Percentiles rank a stretch among this genome's conserved stretches.
Conservation (phyloP, 2,797 vertebrate species). For the Malurus leucopterus region DNA sequence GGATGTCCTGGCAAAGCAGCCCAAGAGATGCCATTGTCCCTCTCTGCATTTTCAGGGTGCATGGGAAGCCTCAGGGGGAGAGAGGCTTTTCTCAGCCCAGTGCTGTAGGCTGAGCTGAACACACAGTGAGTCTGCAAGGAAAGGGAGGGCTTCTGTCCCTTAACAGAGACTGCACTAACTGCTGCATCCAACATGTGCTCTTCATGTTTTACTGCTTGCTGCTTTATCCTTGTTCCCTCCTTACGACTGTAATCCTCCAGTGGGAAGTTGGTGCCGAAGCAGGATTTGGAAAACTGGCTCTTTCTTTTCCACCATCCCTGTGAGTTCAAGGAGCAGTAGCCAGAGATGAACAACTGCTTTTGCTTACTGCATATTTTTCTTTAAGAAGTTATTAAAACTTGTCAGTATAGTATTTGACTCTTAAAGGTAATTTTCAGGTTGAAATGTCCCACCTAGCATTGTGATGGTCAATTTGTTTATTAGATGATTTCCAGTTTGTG, state of each 20-base stretch:
- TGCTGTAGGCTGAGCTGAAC: not conserved
- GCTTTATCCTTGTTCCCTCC: not conserved
- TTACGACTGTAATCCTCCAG: not conserved
- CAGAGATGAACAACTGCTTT: not conserved
- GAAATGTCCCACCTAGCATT: not conserved
- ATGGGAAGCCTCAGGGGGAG: too few species aligned
- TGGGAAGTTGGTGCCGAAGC: not conserved
- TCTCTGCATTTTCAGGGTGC: not conserved
- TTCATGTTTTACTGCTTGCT: not conserved
- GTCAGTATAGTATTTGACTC: not conserved
- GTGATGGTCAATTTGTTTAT: not conserved
- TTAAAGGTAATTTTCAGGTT: not conserved
- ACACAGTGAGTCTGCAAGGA: not conserved
- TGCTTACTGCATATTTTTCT: not conserved
- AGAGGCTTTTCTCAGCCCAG: not conserved
- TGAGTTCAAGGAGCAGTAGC: not conserved
- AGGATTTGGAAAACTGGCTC: not conserved
- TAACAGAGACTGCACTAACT: not conserved
- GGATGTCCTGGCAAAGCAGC: not conserved
- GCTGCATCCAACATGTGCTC: not conserved
- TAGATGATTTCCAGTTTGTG: not conserved
- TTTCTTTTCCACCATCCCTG: not conserved
- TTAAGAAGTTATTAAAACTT: not conserved
- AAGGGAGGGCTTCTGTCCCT: not conserved
- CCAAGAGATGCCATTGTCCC: rapidly evolving